Percentiles rank a stretch among this genome's conserved stretches.
Conservation (phyloP, 2,113 vertebrate genomes). For the Cacatua alba region DNA sequence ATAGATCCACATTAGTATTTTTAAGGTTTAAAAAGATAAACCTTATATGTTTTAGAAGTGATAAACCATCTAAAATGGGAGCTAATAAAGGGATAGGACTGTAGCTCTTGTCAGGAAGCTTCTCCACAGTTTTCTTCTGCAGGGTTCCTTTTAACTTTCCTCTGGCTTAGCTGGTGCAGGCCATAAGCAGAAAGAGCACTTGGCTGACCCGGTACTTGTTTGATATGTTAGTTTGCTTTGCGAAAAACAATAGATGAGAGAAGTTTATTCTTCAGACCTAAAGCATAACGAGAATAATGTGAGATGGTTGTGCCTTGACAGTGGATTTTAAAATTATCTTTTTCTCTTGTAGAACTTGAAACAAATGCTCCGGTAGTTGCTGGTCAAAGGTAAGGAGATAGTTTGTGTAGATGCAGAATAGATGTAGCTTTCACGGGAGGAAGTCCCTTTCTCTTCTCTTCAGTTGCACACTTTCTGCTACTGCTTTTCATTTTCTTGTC, state of each 20-base stretch:
- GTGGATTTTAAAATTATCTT: slow-evolving; percentile 48
- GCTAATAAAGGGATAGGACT: background rate
- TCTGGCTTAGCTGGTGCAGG: background rate
- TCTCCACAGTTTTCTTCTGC: background rate
- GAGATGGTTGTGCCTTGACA: slow-evolving; percentile 30
- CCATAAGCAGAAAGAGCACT: background rate
- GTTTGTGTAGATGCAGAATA: slow-evolving; percentile 49
- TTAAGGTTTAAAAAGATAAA: background rate
- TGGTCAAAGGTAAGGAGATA: slow-evolving; percentile 80
- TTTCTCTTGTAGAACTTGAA: slow-evolving; percentile 80
- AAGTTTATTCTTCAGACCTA: slow-evolving; percentile 20
- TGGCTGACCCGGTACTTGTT: background rate
- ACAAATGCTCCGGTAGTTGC: slow-evolving; percentile 76
- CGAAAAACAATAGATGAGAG: background rate
- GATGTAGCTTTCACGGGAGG: slow-evolving; percentile 13
- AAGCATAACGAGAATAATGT: background rate
- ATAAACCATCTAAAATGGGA: background rate
- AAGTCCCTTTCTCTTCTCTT: slow-evolving; percentile 28
- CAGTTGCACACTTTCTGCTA: background rate
- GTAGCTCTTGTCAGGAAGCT: background rate
- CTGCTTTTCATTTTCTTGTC: background rate
- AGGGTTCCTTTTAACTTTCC: background rate
- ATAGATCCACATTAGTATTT: background rate
- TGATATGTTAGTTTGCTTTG: background rate
- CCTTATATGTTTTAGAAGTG: background rate